Evolutionary conservation across 2,888 invertebrate species (phyloP), one percentile per base, ranked within the genome.

Genomic region (Rhingia rostrata): DNA sequence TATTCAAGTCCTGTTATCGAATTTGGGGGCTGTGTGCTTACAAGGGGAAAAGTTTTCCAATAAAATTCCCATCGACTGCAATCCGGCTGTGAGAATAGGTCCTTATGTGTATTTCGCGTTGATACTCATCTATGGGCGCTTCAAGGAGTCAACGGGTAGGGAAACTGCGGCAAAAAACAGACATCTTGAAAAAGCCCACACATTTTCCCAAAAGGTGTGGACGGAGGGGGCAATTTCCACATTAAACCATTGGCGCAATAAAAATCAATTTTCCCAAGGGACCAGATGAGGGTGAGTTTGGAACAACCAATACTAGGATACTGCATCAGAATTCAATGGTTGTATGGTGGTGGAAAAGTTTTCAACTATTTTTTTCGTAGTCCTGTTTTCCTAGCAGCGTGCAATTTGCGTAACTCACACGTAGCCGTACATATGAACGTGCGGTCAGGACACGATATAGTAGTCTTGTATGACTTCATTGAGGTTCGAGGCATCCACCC

Each of bases 31-130:
- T 30, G 54, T 30, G 35, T 45, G 35, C 77, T 70, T 53, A 43
- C 37, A 66, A 47, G 53, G 45, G 7, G 45, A 78, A 82, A 82
- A 82, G 60, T 82, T 82, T 82, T 82, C 41, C 82, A 82, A 78
- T 82, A 78, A 82, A 82, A 72, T 33, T 72, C 72, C 72, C 72
- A 78, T 78, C 47, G 64, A 66, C 41, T 49, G 39, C 37, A 60
- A 82, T 64, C 35, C 47, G 66, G 73, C 30, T n/a, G 49, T 45
- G 37, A n/a, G 9, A 47, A n/a, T 37, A 45, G 6, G 47, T 60
- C 43, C 69, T 77, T 72, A 61, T 39, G 47, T 66, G 22, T 22
- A 22, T 61, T 82, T 54, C 30, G 7, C 41, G 82, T 43, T 32
- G 53, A 30, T 49, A 41, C 69, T 56, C 37, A 61, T 67, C 61